A percentile compares a stretch with the other conserved stretches of the same genome.
Evolutionary conservation across 1,140 invertebrate species (phyloP).

Genomic region (Polypedilum pembai): DNA sequence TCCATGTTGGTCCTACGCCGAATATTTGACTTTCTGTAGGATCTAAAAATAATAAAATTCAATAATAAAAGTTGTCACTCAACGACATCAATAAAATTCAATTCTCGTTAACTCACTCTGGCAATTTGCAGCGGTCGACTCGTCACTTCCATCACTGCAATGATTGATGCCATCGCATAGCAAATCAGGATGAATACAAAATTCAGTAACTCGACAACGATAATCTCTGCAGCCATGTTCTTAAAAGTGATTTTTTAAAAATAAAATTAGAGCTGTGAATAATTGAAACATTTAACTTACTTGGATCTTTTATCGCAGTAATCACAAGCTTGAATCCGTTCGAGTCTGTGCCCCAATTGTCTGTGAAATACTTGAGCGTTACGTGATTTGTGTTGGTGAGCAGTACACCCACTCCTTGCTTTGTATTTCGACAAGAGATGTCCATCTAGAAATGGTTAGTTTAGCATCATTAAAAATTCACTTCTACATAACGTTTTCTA

Average conservation of each 20-base stretch:
- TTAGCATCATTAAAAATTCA: background rate
- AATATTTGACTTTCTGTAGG: conserved; percentile 62
- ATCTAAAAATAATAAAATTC: conserved; percentile 48
- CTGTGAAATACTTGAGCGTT: conserved; percentile 87
- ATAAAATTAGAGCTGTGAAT: conserved; percentile 15
- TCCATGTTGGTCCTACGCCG: conserved; percentile 65
- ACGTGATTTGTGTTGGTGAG: conserved; percentile 88
- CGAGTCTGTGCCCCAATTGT: conserved; percentile 80
- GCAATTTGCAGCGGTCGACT: conserved; percentile 69
- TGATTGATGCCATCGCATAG: conserved; percentile 86
- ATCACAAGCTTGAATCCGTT: conserved; percentile 90
- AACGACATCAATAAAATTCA: conserved; percentile 16
- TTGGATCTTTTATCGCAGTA: conserved; percentile 86
- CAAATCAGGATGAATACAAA: conserved; percentile 82
- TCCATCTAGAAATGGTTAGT: conserved; percentile 58
- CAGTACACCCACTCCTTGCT: conserved; percentile 74
- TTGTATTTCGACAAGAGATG: conserved; percentile 82
- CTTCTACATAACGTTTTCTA: background rate
- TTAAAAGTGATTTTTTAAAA: conserved; percentile 36
- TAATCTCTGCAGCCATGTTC: conserved; percentile 83
- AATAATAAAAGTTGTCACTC: conserved; percentile 25
- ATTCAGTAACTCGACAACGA: conserved; percentile 71
- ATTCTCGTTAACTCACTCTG: conserved; percentile 57
- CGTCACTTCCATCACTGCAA: conserved; percentile 87
- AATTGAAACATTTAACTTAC: conserved; percentile 57